These are phyloP conservation scores for Salminus brasiliensis DNA, from an alignment of 2,113 vertebrate species.

Conservation along the genomic window DNA sequence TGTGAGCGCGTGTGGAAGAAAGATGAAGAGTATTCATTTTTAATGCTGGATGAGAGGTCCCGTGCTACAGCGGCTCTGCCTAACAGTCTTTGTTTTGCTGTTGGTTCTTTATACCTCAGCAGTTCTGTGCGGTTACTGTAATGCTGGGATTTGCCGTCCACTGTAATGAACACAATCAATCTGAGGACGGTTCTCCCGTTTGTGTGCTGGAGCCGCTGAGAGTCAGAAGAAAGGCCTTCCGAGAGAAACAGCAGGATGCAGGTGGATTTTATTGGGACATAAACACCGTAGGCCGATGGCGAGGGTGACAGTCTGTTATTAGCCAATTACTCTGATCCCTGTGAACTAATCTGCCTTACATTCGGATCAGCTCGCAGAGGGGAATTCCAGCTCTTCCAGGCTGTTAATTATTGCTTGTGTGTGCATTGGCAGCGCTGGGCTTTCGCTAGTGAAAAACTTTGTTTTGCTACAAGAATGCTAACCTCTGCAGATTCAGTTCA, in stretches of 20 bases:
- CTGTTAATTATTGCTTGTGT: background rate
- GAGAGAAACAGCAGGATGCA: background rate
- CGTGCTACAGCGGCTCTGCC: background rate
- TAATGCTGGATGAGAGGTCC: background rate
- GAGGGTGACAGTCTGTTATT: background rate
- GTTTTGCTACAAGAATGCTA: too few relatives aligned
- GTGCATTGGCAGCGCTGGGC: too few relatives aligned
- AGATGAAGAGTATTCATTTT: background rate
- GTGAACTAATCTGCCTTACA: background rate
- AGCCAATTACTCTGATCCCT: background rate
- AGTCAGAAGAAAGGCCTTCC: background rate
- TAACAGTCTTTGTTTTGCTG: background rate
- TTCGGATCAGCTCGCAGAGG: background rate
- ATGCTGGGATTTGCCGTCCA: background rate
- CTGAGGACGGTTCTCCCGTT: background rate
- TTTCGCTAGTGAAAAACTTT: background rate
- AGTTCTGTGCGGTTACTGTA: background rate
- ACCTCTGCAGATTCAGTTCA: too few relatives aligned
- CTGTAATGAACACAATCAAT: background rate
- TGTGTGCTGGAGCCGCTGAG: background rate
- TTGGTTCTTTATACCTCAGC: too few relatives aligned
- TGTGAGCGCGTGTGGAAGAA: background rate
- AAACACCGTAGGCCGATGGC: background rate
- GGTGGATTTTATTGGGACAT: background rate
- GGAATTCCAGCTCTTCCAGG: background rate